A percentile compares a stretch with the other conserved stretches of the same genome.
These are phyloP conservation scores for Liopterus haemorrhoidalis DNA, from an alignment of 2,888 invertebrate genomes.

Conservation along the genomic window DNA sequence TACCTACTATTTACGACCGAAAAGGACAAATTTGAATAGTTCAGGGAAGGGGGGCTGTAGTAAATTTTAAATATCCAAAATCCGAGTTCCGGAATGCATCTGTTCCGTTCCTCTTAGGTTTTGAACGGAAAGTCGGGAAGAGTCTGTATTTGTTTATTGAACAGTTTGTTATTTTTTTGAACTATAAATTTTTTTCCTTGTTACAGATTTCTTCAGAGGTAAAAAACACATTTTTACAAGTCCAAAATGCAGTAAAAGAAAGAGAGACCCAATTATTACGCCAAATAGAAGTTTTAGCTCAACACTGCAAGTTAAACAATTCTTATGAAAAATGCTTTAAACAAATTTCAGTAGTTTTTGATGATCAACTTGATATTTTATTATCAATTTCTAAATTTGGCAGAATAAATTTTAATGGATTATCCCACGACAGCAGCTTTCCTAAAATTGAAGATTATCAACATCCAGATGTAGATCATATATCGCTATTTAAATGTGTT, in stretches of 20 bases:
- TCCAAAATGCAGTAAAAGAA: constrained; percentile 13
- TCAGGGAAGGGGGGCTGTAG: no score
- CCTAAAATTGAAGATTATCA: constrained; percentile 19
- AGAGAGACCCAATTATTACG: constrained; percentile 14
- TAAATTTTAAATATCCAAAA: no score
- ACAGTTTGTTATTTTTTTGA: no score
- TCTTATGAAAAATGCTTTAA: constrained; percentile 18
- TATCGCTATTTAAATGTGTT: constrained; percentile 13
- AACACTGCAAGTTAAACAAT: constrained; percentile 17
- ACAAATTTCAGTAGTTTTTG: constrained; percentile 14
- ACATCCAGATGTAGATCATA: constrained; percentile 17
- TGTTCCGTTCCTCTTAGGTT: no score
- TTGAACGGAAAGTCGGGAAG: no score
- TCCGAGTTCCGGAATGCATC: no score
- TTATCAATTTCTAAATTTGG: constrained; percentile 11
- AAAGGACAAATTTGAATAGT: no score
- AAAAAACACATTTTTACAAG: constrained; percentile 15
- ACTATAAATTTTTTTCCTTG: no score
- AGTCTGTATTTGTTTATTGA: no score
- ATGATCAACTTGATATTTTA: constrained; percentile 13
- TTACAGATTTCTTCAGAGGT: constrained; percentile 14
- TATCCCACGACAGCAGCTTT: constrained; percentile 13
- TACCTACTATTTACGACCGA: no score
- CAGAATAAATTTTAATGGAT: constrained; percentile 14
- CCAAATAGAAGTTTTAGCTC: constrained; percentile 16